phyloP scores from a whole-genome alignment of 2,888 invertebrate species.

The Ariolimax columbianus region DNA sequence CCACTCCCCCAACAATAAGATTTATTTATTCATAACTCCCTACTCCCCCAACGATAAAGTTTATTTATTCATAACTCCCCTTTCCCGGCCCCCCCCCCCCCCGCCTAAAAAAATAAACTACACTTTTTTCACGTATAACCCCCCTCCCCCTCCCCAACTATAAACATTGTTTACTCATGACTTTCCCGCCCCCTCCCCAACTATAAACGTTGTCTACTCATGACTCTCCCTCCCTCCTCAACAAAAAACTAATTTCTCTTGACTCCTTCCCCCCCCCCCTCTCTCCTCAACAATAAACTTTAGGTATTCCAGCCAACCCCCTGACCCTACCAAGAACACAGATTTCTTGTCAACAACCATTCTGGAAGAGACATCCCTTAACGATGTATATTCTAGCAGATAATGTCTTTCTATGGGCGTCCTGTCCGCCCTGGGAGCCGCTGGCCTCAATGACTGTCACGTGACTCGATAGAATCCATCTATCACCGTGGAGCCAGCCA shows the following conservation, averaged over 20 bases:
- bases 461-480: background rate
- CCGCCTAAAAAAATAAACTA: too few species aligned
- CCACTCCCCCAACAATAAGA: too few species aligned
- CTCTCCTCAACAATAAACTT: background rate
- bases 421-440: background rate
- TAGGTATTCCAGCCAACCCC: background rate
- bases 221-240: background rate
- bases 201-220: too few species aligned
- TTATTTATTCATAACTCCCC: too few species aligned
- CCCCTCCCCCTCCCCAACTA: too few species aligned
- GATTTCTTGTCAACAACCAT: background rate
- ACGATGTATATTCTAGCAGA: background rate
- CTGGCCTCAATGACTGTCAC: constrained; percentile 22
- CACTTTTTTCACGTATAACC: too few species aligned
- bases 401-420: constrained; percentile 11
- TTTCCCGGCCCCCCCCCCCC: too few species aligned
- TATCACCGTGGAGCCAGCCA: background rate
- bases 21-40: too few species aligned
- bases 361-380: background rate
- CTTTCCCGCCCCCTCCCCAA: too few species aligned
- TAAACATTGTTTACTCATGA: too few species aligned
- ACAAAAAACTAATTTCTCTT: background rate
- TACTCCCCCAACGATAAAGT: too few species aligned
- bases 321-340: background rate
- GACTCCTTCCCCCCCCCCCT: background rate